These are phyloP conservation scores for Spinus pinus DNA, from an alignment of 2,797 vertebrate genomes.

Conservation along the genomic window DNA sequence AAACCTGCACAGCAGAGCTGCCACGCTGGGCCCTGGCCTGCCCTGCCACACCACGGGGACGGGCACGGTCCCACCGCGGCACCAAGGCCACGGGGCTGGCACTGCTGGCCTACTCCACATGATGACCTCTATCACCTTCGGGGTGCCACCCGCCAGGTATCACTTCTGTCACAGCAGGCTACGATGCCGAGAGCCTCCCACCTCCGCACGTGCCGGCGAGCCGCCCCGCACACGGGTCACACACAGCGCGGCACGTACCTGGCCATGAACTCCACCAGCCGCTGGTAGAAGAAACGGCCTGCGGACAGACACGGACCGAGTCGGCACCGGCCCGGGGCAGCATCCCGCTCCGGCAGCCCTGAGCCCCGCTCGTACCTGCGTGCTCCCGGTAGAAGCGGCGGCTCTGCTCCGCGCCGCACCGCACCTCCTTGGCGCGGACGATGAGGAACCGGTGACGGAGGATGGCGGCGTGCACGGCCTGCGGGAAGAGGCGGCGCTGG, in stretches of 20 bases:
- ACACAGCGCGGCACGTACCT: slow-evolving; percentile 74
- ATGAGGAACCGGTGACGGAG: slow-evolving; percentile 86
- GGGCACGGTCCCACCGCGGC: rapidly evolving
- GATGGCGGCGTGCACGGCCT: slow-evolving; percentile 90
- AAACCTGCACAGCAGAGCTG: background rate
- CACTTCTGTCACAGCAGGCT: background rate
- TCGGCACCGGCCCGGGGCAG: background rate
- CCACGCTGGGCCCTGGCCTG: no score
- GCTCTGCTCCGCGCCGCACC: slow-evolving; percentile 83
- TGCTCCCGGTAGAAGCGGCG: slow-evolving; percentile 90
- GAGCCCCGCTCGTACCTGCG: slow-evolving; percentile 74
- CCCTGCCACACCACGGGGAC: background rate
- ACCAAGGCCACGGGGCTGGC: background rate
- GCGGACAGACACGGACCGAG: background rate
- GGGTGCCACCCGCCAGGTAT: background rate
- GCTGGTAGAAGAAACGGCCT: slow-evolving; percentile 95
- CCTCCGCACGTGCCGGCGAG: background rate
- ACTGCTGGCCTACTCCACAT: rapidly evolving
- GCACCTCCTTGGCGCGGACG: slow-evolving; percentile 81
- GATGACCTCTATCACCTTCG: rapidly evolving
- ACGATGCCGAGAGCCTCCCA: background rate
- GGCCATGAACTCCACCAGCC: slow-evolving; percentile 96
- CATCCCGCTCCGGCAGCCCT: background rate
- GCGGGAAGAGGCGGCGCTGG: background rate
- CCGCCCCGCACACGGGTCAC: background rate